phyloP scores from a whole-genome alignment of 2,797 vertebrate genomes.

The Pseudochromis fuscus region DNA sequence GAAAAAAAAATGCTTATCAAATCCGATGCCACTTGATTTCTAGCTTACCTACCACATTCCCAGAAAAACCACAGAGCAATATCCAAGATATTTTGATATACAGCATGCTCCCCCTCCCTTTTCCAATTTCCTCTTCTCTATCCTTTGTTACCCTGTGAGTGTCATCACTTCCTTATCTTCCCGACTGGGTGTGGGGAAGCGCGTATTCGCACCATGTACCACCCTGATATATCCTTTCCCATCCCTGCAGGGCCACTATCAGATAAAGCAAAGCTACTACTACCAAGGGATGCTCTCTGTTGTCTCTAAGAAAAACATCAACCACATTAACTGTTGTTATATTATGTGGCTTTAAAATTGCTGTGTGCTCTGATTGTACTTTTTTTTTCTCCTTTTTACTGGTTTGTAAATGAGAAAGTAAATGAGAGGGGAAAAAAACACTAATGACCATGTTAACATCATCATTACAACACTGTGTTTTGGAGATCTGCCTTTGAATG shows the following conservation, averaged over 20 bases:
- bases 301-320: conserved; percentile 45
- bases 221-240: conserved; percentile 63
- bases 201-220: conserved; percentile 53
- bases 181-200: conserved; percentile 50
- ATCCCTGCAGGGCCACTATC: conserved; percentile 50
- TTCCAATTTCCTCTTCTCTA: conserved; percentile 77
- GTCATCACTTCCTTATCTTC: conserved; percentile 77
- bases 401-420: too few relatives aligned
- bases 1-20: conserved; percentile 39
- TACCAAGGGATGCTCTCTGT: conserved; percentile 28
- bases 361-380: conserved; percentile 4
- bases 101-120: conserved; percentile 49
- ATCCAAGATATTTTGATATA: conserved; percentile 64
- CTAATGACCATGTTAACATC: not conserved
- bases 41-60: conserved; percentile 40
- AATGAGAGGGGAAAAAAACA: not conserved
- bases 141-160: conserved; percentile 70
- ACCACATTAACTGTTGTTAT: conserved; percentile 45
- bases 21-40: conserved; percentile 43
- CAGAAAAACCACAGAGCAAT: conserved; percentile 36
- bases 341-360: conserved; percentile 29
- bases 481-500: too few relatives aligned
- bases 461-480: not conserved
- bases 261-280: conserved; percentile 53
- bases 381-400: conserved; percentile 24